Evolutionary conservation across 2,113 vertebrate genomes (phyloP).

Genomic region (Dasyornis broadbenti): DNA sequence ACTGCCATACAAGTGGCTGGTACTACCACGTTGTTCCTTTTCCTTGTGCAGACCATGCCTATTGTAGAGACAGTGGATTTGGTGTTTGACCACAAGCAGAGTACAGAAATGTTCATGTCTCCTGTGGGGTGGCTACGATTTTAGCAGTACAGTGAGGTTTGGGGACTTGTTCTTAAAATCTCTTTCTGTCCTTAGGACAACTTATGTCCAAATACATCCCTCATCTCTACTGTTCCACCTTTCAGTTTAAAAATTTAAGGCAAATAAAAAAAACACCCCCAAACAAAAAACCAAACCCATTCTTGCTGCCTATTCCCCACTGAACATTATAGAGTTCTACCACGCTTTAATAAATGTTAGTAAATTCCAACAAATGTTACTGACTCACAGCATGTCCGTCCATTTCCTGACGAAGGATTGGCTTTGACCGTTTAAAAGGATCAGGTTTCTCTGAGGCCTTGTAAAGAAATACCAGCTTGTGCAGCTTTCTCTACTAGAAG

Average conservation of each 20-base stretch:
- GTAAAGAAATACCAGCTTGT: background rate
- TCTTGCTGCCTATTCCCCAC: background rate
- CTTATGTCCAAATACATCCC: background rate
- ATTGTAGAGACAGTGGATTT: background rate
- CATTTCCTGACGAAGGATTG: background rate
- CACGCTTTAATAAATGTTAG: background rate
- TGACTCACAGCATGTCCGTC: background rate
- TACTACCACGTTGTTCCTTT: background rate
- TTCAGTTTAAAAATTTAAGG: background rate
- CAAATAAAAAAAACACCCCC: background rate
- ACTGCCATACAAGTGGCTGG: background rate
- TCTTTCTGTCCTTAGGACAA: background rate
- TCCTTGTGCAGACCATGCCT: background rate
- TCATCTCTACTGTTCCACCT: background rate
- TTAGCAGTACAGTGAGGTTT: background rate
- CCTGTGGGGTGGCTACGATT: background rate
- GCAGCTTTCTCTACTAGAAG: background rate
- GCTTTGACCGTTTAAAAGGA: background rate
- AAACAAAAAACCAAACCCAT: background rate
- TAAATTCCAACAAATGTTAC: background rate
- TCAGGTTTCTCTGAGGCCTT: background rate
- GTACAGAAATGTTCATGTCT: background rate
- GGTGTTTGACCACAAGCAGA: background rate
- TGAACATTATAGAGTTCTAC: background rate
- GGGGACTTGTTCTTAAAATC: background rate